These are phyloP conservation scores for Theretra japonica DNA, from an alignment of 2,888 invertebrate genomes.

Conservation along the genomic window DNA sequence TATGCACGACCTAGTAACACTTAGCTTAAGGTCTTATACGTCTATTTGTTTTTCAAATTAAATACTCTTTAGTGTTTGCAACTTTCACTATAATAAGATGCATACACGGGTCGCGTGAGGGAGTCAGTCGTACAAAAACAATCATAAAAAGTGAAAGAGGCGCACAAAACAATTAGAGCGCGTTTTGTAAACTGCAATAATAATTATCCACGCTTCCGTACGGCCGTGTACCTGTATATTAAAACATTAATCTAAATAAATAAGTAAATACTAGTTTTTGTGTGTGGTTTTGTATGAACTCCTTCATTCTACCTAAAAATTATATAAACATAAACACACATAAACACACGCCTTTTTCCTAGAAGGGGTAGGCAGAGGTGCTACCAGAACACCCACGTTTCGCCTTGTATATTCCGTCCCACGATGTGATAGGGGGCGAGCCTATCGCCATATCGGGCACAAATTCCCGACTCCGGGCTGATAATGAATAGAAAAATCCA, in stretches of 20 bases:
- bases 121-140: constrained; percentile 25
- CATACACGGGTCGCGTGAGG: not conserved
- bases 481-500: too few species aligned
- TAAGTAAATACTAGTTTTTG: not conserved
- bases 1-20: too few species aligned
- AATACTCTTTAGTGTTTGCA: not conserved
- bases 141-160: constrained; percentile 37
- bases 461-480: too few species aligned
- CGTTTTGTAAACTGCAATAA: not conserved
- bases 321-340: too few species aligned
- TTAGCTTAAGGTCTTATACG: not conserved
- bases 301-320: not conserved
- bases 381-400: too few species aligned
- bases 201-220: not conserved
- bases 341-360: too few species aligned
- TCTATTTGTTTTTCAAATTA: not conserved
- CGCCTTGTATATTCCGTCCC: too few species aligned
- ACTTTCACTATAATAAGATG: constrained; percentile 23
- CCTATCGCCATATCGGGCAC: too few species aligned
- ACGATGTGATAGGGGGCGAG: too few species aligned
- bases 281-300: not conserved
- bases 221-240: not conserved
- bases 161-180: constrained; percentile 28
- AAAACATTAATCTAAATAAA: not conserved
- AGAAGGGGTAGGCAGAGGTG: too few species aligned